Evolutionary conservation across 2,888 invertebrate species (phyloP), one percentile per base, ranked within the genome.

Genomic region (Venustoraphidia nigricollis): DNA sequence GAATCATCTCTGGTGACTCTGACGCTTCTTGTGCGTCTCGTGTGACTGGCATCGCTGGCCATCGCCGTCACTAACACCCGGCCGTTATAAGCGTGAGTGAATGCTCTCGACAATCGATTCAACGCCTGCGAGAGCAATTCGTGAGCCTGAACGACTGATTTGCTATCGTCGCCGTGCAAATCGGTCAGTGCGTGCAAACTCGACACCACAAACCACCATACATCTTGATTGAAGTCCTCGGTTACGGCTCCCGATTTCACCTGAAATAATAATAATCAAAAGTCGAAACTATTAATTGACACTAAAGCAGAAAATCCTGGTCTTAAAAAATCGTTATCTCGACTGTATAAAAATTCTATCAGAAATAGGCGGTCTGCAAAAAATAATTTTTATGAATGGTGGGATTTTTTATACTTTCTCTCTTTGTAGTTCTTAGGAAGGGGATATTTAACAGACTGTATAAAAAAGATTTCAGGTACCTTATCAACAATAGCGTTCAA

Each of bases 1-100:
- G 27, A 27, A 27, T 27, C 27, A 6, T 27, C 27, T 27, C 17
- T 2, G 2, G 27, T 27, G 6, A 1, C 53, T 53, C 58, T 54
- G 47, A 63, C 50, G 52, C 63, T 64, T 56, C 64, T 67, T 53
- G 58, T 61, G 47, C 73, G 70, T 49, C 79, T 70, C 0, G 78
- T 77, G 60, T 81, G 79, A 44, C 72, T 76, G 8, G 75, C 75
- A 64, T 83, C 81, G 46, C 77, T 81, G 2, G 76, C 72, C 43
- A 84, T 73, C 9, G 74, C 76, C 10, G 77, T 72, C 53, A 86
- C 70, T 27, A 85, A 57, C 34, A 77, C 79, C 9, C 71, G 66
- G 1, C 71, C 73, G 49, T 73, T 69, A 56, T 77, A 80, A 0
- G 72, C 72, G 54, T 73, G 72, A 44, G 64, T 65, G 51, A 78